Percentiles rank a stretch among this genome's conserved stretches.
Conservation (phyloP, 1,140 invertebrate genomes). For the Listronotus oregonensis region DNA sequence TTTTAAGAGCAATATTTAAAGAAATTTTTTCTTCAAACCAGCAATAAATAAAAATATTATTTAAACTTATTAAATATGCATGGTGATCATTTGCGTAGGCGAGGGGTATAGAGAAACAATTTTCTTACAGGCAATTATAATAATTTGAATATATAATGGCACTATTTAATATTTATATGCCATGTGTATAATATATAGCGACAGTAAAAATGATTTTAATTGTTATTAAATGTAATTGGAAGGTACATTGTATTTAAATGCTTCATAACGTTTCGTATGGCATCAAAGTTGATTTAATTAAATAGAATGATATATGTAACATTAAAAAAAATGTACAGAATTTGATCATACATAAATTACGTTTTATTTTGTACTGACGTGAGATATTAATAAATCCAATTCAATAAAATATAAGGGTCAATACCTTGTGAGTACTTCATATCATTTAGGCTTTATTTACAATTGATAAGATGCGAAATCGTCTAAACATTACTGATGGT, state of each 20-base stretch:
- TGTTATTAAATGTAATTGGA: conserved; percentile 17
- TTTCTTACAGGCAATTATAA: conserved; percentile 15
- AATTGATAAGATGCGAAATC: too few relatives aligned
- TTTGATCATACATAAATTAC: not conserved
- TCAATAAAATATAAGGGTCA: too few relatives aligned
- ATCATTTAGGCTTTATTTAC: too few relatives aligned
- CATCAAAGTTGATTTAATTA: not conserved
- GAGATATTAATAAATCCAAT: too few relatives aligned
- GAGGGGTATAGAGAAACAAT: not conserved
- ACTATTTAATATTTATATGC: conserved; percentile 21
- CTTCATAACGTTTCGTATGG: not conserved
- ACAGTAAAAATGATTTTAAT: conserved; percentile 12
- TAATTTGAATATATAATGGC: conserved; percentile 23
- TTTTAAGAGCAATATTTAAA: not conserved
- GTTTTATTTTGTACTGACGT: not conserved
- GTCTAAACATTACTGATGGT: too few relatives aligned
- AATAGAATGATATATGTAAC: not conserved
- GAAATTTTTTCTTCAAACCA: not conserved
- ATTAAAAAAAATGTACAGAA: not conserved
- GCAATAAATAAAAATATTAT: conserved; percentile 6
- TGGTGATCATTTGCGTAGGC: not conserved
- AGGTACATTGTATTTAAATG: conserved; percentile 21
- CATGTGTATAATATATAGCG: conserved; percentile 9
- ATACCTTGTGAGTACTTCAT: too few relatives aligned
- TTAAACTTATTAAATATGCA: conserved; percentile 6